A percentile compares a stretch with the other conserved stretches of the same genome.
Conservation (phyloP, 2,113 vertebrate genomes). For the Halcyon senegalensis region DNA sequence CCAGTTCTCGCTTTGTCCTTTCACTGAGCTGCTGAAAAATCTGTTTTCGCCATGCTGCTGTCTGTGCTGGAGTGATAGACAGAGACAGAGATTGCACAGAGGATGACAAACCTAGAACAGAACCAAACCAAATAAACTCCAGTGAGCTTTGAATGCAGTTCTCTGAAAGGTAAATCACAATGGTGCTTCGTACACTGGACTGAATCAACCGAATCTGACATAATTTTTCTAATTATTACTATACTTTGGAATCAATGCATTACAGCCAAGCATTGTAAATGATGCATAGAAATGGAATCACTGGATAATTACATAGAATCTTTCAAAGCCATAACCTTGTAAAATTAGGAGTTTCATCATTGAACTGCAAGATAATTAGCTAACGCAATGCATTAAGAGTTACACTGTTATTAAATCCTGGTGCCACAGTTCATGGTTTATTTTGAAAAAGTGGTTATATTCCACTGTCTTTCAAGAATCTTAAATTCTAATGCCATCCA, state of each 20-base stretch:
- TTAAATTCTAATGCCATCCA: neutral
- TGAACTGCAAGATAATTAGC: neutral
- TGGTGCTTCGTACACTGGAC: neutral
- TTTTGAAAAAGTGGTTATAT: neutral
- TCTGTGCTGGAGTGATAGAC: slow-evolving; percentile 88
- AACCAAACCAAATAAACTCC: neutral
- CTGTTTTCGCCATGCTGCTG: slow-evolving; percentile 89
- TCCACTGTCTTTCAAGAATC: neutral
- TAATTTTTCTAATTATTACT: neutral
- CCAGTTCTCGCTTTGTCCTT: slow-evolving; percentile 89
- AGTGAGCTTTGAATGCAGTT: neutral
- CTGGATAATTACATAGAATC: neutral
- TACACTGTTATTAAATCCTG: neutral
- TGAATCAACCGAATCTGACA: neutral
- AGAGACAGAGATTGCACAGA: slow-evolving; percentile 85
- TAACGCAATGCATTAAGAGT: neutral
- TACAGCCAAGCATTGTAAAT: neutral
- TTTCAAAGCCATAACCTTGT: neutral
- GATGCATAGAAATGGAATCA: neutral
- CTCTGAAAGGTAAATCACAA: neutral
- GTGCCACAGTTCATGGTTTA: neutral
- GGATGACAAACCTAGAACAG: slow-evolving; percentile 78
- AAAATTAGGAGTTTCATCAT: neutral
- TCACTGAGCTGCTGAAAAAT: slow-evolving; percentile 95
- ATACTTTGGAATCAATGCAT: neutral